Percentiles rank a stretch among this genome's conserved stretches.
phyloP scores from a whole-genome alignment of 2,888 invertebrate genomes.

The Iphiclides podalirius region DNA sequence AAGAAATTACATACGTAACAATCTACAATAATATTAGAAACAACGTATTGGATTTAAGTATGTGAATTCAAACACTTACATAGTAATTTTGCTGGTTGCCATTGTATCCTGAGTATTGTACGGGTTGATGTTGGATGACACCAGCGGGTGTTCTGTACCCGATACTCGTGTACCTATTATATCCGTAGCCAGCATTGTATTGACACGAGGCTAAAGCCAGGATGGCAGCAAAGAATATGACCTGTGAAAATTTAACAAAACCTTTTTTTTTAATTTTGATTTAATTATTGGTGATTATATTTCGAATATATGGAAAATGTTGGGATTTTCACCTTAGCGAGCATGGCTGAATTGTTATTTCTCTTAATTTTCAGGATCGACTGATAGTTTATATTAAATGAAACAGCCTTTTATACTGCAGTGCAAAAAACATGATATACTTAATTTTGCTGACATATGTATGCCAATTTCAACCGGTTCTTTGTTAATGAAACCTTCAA shows the following conservation, averaged over 20 bases:
- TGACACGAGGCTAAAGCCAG: constrained; percentile 30
- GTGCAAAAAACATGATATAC: background rate
- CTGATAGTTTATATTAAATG: constrained; percentile 5
- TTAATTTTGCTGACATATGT: background rate
- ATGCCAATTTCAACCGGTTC: background rate
- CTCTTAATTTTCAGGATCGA: background rate
- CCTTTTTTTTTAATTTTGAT: constrained; percentile 21
- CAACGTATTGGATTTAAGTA: no score
- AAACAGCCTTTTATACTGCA: constrained; percentile 10
- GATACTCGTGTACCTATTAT: constrained; percentile 24
- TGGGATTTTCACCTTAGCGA: background rate
- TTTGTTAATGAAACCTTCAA: background rate
- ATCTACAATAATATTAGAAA: no score
- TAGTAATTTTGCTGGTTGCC: constrained; percentile 35
- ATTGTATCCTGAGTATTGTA: constrained; percentile 26
- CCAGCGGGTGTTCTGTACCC: constrained; percentile 9
- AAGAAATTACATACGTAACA: no score
- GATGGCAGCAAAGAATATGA: constrained; percentile 30
- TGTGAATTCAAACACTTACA: constrained; percentile 31
- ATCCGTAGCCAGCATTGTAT: constrained; percentile 25
- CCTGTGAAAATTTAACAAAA: constrained; percentile 15
- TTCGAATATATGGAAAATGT: constrained; percentile 11
- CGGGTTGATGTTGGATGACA: constrained; percentile 16
- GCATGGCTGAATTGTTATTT: background rate
- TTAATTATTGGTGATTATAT: no score